A percentile compares a stretch with the other conserved stretches of the same genome.
These are phyloP conservation scores for Mus caroli DNA, from an alignment of 2,797 vertebrate species.

Conservation along the genomic window DNA sequence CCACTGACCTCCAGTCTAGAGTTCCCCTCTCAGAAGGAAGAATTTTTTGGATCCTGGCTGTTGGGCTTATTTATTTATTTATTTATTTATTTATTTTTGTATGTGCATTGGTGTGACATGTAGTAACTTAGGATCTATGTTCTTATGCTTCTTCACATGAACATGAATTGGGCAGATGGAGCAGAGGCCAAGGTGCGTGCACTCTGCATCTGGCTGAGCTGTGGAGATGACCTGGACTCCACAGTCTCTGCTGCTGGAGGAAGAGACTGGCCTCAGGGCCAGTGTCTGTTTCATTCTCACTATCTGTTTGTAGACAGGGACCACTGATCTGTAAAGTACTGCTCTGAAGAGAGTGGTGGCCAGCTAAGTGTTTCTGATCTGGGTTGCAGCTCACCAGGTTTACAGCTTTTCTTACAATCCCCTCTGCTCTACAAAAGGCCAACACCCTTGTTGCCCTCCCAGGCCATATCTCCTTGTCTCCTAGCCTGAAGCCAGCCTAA, in stretches of 20 bases:
- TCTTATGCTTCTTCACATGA: neutral
- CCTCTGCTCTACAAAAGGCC: neutral
- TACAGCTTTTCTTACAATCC: neutral
- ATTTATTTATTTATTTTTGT: neutral
- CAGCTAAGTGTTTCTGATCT: neutral
- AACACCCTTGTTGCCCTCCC: neutral
- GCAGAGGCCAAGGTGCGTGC: fast-evolving
- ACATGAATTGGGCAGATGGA: too few species aligned
- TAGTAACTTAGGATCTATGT: fast-evolving
- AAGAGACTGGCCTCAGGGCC: fast-evolving
- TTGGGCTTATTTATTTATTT: neutral
- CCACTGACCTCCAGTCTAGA: neutral
- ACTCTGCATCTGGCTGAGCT: fast-evolving
- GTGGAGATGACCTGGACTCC: neutral
- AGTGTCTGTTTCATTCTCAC: neutral
- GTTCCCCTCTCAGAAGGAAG: fast-evolving
- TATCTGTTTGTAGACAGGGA: neutral
- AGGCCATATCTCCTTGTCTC: neutral
- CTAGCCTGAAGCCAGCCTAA: neutral
- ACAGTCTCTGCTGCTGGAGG: neutral
- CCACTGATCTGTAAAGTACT: neutral
- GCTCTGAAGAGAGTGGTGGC: neutral
- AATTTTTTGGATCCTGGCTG: fast-evolving
- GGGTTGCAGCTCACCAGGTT: neutral
- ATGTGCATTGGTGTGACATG: fast-evolving